Base-by-base conservation (phyloP, 2,888 invertebrate species). In the Thyatira batis region DNA sequence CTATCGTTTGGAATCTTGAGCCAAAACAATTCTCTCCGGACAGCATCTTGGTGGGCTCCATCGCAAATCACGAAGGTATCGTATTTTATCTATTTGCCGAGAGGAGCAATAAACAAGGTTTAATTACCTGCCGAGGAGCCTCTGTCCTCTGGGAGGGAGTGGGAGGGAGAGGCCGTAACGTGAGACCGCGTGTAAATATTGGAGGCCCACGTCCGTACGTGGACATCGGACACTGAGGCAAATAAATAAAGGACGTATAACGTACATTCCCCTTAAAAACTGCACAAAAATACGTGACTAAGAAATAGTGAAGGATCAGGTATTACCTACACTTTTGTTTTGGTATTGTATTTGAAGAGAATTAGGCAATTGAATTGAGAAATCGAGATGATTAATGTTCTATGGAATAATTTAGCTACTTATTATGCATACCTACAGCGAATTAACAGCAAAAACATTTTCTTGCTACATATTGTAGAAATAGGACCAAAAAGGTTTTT, bases 151-250 rank as follows among this genome's bases (percentile, higher is more conserved):
- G 27, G 21, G 53, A 52, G 52, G 30, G 43, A 28, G 23, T 45
- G 17, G 2, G 39, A 50, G 17, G 2, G 39, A 17, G 39, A 52
- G 30, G 57, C 45, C 44, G 46, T 53, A 50, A 56, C 53, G 50
- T 54, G 58, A 61, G 25, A 51, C 52, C 39, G 43, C 45, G 44
- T 21, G 63, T 65, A 67, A 70, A 70, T 69, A 69, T 68, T 66
- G 58, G 49, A 61, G 49, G 52, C 50, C 20, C 58, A 52, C 49
- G 30, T 25, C 57, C 61, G 39, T 39, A 39, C 39, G 39, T 57
- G 60, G 50, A 46, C 54, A 44, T 50, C 51, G 57, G 54, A 57
- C 51, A 45, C 49, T 20, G 54, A 54, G 52, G 46, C 20, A 58
- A 53, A 54, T 58, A 54, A 55, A 51, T 58, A 39, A 39, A 39